These are phyloP conservation scores for Cercocebus atys DNA, from an alignment of 2,113 vertebrate genomes.

Conservation along the genomic window DNA sequence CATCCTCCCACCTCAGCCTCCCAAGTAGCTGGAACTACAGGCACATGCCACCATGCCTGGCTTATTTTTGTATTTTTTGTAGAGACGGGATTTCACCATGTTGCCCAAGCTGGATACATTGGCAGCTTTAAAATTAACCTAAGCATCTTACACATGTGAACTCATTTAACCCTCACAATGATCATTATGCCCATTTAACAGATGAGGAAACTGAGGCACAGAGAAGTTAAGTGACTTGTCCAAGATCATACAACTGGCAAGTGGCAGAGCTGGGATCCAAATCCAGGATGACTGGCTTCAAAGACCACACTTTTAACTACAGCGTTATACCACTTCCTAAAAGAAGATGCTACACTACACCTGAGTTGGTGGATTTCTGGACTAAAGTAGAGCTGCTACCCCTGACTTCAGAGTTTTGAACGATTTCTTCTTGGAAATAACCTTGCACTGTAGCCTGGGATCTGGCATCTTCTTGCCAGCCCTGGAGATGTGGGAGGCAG, in stretches of 20 bases:
- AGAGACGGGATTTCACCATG: too few relatives aligned
- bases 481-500: background rate
- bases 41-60: too few relatives aligned
- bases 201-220: background rate
- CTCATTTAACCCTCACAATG: background rate
- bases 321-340: background rate
- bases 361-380: background rate
- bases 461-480: background rate
- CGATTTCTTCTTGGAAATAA: slow-evolving; percentile 8
- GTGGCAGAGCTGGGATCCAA: background rate
- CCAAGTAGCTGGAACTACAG: too few relatives aligned
- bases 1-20: too few relatives aligned
- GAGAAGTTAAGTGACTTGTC: background rate
- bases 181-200: background rate
- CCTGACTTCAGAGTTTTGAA: background rate
- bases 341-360: background rate
- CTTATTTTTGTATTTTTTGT: too few relatives aligned
- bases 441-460: background rate
- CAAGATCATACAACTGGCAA: background rate
- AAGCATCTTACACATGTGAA: background rate
- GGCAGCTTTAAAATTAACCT: background rate
- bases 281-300: background rate
- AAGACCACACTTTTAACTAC: background rate
- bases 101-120: background rate
- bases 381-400: background rate